Evolutionary conservation across 2,888 invertebrate genomes (phyloP).

Genomic region (Lottia gigantea): DNA sequence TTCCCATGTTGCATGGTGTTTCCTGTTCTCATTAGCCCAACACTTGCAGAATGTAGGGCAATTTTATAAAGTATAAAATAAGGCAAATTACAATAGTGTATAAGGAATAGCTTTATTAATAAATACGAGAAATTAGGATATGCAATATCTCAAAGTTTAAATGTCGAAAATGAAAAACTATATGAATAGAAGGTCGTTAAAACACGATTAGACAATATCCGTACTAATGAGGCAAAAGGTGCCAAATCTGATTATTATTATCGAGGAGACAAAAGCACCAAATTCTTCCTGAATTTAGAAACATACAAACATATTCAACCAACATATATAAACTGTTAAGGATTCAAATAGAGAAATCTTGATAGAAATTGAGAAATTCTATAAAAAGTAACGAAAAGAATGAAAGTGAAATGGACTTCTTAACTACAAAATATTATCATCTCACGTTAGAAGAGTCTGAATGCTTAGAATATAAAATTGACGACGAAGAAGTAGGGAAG

Average conservation of each 20-base stretch:
- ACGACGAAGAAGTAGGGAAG: too few species aligned
- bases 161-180: neutral
- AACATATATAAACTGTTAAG: too few species aligned
- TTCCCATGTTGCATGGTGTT: too few species aligned
- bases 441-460: too few species aligned
- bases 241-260: slow-evolving; percentile 17
- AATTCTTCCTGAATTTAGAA: slow-evolving; percentile 67
- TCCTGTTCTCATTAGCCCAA: too few species aligned
- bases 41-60: too few species aligned
- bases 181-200: neutral
- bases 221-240: slow-evolving; percentile 10
- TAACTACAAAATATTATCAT: too few species aligned
- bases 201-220: neutral
- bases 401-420: too few species aligned
- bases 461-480: too few species aligned
- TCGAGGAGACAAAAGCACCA: slow-evolving; percentile 17
- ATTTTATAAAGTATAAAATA: slow-evolving; percentile 12
- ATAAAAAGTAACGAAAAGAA: too few species aligned
- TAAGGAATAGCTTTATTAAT: slow-evolving; percentile 3
- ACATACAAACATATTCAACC: neutral
- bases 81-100: slow-evolving; percentile 7
- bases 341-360: too few species aligned
- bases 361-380: too few species aligned
- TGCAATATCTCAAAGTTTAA: neutral
- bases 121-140: neutral